phyloP scores from a whole-genome alignment of 2,888 invertebrate genomes.

The Athrips mouffetella region DNA sequence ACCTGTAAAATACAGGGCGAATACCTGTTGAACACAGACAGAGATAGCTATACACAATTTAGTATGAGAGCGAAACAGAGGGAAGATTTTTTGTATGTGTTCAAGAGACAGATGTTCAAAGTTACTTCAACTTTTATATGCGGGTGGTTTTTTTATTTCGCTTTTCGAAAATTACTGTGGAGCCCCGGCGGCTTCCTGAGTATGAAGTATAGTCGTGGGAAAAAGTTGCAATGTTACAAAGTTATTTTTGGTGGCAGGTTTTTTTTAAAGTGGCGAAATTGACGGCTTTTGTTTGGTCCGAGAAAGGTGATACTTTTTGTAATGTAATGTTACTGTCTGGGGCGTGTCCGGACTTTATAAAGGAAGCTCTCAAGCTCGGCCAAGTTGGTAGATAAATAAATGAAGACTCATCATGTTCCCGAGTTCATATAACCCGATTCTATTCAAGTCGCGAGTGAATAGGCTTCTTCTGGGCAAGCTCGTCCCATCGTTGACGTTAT shows the following conservation, averaged over 20 bases:
- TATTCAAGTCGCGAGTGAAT: no score
- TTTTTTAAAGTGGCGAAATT: neutral
- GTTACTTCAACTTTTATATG: constrained; percentile 50
- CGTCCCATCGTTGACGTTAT: no score
- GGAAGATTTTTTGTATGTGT: constrained; percentile 23
- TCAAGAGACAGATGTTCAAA: constrained; percentile 66
- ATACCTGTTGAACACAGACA: constrained; percentile 4
- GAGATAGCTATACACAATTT: neutral
- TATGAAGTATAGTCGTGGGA: constrained; percentile 1
- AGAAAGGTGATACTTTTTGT: no score
- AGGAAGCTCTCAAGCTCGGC: no score
- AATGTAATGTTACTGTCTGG: no score
- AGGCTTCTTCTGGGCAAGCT: no score
- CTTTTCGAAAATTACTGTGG: constrained; percentile 30
- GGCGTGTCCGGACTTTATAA: no score
- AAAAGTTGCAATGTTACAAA: neutral
- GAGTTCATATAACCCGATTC: no score
- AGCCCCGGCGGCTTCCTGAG: constrained; percentile 16
- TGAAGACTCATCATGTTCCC: no score
- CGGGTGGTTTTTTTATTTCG: constrained; percentile 50
- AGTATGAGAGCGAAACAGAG: constrained; percentile 28
- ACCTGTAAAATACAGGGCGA: neutral
- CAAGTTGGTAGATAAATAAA: no score
- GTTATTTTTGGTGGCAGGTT: neutral
- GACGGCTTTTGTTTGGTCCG: neutral